Conservation (phyloP, 2,888 invertebrate species). For the Onthophagus sagittarius region DNA sequence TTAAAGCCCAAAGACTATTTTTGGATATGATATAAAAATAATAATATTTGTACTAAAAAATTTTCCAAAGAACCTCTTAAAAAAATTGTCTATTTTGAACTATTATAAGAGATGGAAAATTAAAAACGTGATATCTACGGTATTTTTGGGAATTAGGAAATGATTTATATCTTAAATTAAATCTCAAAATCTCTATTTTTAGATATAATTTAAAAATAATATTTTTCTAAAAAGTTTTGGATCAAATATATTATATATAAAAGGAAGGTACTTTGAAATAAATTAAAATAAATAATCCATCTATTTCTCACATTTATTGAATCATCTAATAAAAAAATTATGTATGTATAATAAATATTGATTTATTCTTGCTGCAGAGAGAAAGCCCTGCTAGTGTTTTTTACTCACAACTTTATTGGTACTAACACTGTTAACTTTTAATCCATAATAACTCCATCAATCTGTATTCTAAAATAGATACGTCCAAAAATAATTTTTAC, state of each 20-base stretch:
- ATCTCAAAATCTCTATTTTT: too few species aligned
- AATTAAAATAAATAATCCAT: constrained; percentile 14
- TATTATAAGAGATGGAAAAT: too few species aligned
- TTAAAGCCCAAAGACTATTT: too few species aligned
- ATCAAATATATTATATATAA: too few species aligned
- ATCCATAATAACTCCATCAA: constrained; percentile 8
- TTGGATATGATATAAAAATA: too few species aligned
- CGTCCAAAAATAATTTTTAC: constrained; percentile 10
- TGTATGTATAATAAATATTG: constrained; percentile 33
- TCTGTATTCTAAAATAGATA: constrained; percentile 13
- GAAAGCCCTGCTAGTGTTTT: constrained; percentile 25
- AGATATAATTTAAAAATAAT: not conserved
- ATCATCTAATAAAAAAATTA: constrained; percentile 31
- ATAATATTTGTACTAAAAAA: too few species aligned
- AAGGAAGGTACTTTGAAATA: too few species aligned
- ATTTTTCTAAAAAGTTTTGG: not conserved
- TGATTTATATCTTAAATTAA: too few species aligned
- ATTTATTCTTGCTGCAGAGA: constrained; percentile 23
- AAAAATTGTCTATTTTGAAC: too few species aligned
- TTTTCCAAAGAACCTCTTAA: too few species aligned
- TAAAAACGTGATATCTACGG: too few species aligned
- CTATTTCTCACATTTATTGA: constrained; percentile 31
- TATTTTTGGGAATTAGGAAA: too few species aligned
- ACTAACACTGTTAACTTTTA: constrained; percentile 19
- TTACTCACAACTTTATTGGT: constrained; percentile 25